Evolutionary conservation across 2,113 vertebrate genomes (phyloP).

Genomic region (Anolis sagrei): DNA sequence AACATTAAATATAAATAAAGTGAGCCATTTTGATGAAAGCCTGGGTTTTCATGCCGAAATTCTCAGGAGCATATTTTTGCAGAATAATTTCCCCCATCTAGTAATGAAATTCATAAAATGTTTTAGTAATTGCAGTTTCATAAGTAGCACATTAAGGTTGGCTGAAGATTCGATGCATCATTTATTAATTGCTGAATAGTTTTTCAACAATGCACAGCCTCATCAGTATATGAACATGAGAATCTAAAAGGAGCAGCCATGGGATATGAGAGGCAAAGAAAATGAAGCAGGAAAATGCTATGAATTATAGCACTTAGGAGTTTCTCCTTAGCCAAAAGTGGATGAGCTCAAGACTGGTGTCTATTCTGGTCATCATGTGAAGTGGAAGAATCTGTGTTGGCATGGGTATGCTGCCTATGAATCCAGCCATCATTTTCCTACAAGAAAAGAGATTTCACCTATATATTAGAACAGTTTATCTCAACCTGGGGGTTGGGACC

Average conservation of each 20-base stretch:
- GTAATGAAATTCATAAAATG: slow-evolving; percentile 44
- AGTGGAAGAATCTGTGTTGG: neutral
- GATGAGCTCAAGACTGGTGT: neutral
- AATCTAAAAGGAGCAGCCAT: slow-evolving; percentile 23
- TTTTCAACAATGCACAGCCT: slow-evolving; percentile 27
- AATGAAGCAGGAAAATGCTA: neutral
- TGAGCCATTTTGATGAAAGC: neutral
- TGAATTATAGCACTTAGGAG: neutral
- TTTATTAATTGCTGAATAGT: slow-evolving; percentile 41
- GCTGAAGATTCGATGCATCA: slow-evolving; percentile 38
- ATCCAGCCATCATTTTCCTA: no score
- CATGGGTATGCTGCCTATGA: no score
- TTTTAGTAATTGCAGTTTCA: slow-evolving; percentile 55
- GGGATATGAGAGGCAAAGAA: neutral
- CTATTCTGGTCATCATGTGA: neutral
- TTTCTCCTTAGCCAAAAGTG: neutral
- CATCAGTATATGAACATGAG: slow-evolving; percentile 24
- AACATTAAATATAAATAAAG: neutral
- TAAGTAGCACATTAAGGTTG: slow-evolving; percentile 35
- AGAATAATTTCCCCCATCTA: slow-evolving; percentile 36
- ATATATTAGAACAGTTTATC: no score
- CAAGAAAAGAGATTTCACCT: no score
- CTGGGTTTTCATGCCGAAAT: slow-evolving; percentile 16
- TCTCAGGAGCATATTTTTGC: slow-evolving; percentile 53
- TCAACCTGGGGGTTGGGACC: no score